Conservation (phyloP, 2,888 invertebrate genomes). For the Apantesis nais region DNA sequence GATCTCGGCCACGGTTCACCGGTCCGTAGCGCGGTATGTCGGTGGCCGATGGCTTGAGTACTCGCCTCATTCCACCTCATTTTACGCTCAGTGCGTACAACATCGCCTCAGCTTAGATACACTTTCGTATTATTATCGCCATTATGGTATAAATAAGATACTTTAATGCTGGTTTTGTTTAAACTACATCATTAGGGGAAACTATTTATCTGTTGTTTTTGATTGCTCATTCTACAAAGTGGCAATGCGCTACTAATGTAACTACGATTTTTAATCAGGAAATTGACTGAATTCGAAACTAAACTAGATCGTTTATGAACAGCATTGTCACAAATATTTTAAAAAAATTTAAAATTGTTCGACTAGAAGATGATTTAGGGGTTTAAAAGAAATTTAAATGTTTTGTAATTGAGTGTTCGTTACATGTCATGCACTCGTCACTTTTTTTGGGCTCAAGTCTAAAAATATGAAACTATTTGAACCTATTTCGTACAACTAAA, state of each 20-base stretch:
- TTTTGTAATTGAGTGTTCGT: slow-evolving; percentile 37
- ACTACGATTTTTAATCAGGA: not conserved
- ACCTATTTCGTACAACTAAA: not conserved
- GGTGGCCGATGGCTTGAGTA: slow-evolving; percentile 33
- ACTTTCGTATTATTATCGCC: slow-evolving; percentile 62
- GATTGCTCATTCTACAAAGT: too few relatives aligned
- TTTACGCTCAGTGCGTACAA: slow-evolving; percentile 56
- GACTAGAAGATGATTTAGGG: slow-evolving; percentile 28
- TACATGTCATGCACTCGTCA: slow-evolving; percentile 10
- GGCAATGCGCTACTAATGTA: not conserved
- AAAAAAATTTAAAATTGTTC: not conserved
- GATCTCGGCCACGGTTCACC: slow-evolving; percentile 55
- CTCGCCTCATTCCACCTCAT: slow-evolving; percentile 36
- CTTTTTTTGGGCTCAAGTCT: slow-evolving; percentile 1
- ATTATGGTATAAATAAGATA: slow-evolving; percentile 50
- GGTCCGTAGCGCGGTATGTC: slow-evolving; percentile 41
- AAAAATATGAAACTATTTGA: not conserved
- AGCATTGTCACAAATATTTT: not conserved
- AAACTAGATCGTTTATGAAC: not conserved
- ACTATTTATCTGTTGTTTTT: not conserved
- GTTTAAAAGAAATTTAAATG: slow-evolving; percentile 49
- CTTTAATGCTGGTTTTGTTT: slow-evolving; percentile 14
- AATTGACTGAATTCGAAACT: not conserved
- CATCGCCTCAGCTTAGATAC: slow-evolving; percentile 45
- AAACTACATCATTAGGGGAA: not conserved